Base-by-base conservation (phyloP, 2,797 vertebrate genomes). In the Chelon labrosus region DNA sequence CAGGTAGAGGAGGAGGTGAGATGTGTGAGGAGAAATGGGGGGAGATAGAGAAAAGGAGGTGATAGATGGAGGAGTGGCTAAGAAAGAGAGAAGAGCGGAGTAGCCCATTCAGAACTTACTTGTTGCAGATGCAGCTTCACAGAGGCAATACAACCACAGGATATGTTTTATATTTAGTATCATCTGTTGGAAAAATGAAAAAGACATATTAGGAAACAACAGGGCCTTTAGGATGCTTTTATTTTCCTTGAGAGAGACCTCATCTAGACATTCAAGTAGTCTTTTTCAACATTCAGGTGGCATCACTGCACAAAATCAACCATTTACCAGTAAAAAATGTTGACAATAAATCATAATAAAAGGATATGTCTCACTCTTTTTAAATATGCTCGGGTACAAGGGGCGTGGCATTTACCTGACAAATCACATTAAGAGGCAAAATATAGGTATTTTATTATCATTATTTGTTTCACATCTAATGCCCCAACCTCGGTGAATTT, bases 91-190 rank as follows among this genome's bases (percentile, higher is more conserved):
- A 46, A 37, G 47, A 42, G 10, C 0, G 69, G 5, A 37, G 17
- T 37, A 17, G 44, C 12, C 35, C 22, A 44, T 62, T 78, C 16
- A 17, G 37, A 65, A 81, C 94, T 82, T 91, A 95, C 95, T 89
- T 83, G 88, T 82, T 81, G 82, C 94, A 60, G 88, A 77, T 37
- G 92, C 93, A 90, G 95, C 88, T 88, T 93, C 91, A 81, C 95
- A 94, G 0, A 95, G 89, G 76, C 91, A 97, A 81, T 79, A 96
- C 78, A 99, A 94, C 97, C 97, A 98, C 87, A 98, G 93, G 90
- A 98, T 92, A 77, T 94, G 94, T 88, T 95, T 97, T 91, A 98
- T 93, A 90, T 95, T 95, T 90, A 95, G 90, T 89, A 95, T 86
- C 98, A 99, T 99, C 95, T 97, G 83, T 94, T 64, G 74, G 63